A percentile compares a stretch with the other conserved stretches of the same genome.
Conservation (phyloP, 2,888 invertebrate species). For the Timema podura region DNA sequence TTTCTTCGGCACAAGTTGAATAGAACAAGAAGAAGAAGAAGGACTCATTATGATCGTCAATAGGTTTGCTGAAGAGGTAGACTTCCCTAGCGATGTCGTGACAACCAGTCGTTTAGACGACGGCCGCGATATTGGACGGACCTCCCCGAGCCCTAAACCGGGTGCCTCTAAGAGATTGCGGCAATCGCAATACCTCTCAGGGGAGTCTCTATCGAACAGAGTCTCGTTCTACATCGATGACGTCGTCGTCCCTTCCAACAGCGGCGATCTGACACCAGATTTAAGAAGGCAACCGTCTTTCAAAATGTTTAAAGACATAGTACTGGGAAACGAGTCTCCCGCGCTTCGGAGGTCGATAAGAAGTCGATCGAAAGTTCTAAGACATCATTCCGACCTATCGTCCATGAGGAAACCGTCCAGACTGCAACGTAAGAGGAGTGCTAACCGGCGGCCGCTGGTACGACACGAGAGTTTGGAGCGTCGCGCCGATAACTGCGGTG, state of each 20-base stretch:
- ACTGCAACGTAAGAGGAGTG: conserved; percentile 16
- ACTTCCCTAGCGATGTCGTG: background rate
- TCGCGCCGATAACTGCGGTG: conserved; percentile 31
- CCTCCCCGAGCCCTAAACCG: background rate
- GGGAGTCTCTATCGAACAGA: conserved; percentile 27
- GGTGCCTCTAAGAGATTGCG: background rate
- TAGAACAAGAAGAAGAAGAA: no score
- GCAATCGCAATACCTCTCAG: background rate
- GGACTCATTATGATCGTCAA: background rate
- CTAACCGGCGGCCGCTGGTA: conserved; percentile 8
- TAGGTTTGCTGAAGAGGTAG: background rate
- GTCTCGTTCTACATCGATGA: conserved; percentile 31
- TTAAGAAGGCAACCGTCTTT: background rate
- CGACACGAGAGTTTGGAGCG: conserved; percentile 15
- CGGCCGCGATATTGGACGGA: background rate
- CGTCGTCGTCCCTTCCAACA: conserved; percentile 1
- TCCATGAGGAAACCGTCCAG: background rate
- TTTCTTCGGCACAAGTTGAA: no score
- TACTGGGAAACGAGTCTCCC: background rate
- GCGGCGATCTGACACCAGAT: conserved; percentile 4
- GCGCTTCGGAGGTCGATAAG: background rate
- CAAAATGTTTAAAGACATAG: background rate
- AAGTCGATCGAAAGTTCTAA: conserved; percentile 2
- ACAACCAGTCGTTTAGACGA: background rate
- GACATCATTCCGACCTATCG: conserved; percentile 15